phyloP scores from a whole-genome alignment of 2,888 invertebrate genomes.

The Ephialtes manifestator region DNA sequence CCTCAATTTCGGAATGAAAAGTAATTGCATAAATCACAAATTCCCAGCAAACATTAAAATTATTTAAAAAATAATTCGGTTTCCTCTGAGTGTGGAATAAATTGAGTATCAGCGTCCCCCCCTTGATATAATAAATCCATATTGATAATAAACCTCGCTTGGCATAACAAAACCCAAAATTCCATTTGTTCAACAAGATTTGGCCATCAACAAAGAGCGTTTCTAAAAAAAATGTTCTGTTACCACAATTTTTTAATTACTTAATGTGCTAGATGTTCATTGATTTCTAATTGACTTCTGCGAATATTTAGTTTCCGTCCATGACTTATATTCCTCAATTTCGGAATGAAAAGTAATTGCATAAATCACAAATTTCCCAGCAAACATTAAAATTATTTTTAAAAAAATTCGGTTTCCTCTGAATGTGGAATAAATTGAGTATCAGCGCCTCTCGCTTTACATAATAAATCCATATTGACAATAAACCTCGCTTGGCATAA shows the following conservation, averaged over 20 bases:
- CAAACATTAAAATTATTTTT: background rate
- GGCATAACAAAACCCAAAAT: too few species aligned
- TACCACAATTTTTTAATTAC: too few species aligned
- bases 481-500: too few species aligned
- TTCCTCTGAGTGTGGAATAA: background rate
- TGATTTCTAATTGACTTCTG: background rate
- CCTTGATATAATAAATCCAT: slow-evolving; percentile 4
- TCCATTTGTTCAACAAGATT: too few species aligned
- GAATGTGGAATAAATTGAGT: background rate
- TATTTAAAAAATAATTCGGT: background rate
- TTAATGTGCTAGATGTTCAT: too few species aligned
- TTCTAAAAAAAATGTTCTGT: too few species aligned
- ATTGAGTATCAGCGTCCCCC: background rate
- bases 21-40: background rate
- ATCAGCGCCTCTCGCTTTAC: background rate
- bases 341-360: background rate
- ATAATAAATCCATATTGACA: slow-evolving; percentile 7
- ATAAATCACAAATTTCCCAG: background rate
- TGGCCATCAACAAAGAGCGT: too few species aligned
- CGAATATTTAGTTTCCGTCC: background rate
- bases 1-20: background rate
- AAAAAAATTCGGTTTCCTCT: background rate
- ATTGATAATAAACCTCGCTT: too few species aligned
- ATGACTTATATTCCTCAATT: background rate
- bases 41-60: background rate